Evolutionary conservation across 1,140 invertebrate genomes (phyloP).

Genomic region (Cataglyphis hispanica): DNA sequence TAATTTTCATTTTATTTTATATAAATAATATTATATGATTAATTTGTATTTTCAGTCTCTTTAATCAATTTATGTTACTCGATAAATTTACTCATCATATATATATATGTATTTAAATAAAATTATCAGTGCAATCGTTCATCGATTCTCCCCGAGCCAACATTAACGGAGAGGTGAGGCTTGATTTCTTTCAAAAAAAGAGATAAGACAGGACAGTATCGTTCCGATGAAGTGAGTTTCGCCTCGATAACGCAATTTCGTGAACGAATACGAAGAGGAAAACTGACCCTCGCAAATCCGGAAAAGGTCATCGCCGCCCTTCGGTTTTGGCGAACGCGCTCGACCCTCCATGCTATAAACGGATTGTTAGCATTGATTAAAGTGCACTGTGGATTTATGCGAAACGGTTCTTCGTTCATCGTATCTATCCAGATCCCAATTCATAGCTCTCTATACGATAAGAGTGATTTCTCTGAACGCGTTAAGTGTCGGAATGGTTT

Average conservation of each 20-base stretch:
- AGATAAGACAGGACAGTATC: constrained; percentile 1
- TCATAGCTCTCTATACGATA: constrained; percentile 3
- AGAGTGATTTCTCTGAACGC: constrained; percentile 34
- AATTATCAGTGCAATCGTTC: constrained; percentile 9
- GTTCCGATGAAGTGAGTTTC: constrained; percentile 33
- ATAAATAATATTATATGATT: constrained; percentile 22
- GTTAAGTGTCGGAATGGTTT: constrained; percentile 65
- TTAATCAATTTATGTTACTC: neutral
- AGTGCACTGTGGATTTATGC: constrained; percentile 65
- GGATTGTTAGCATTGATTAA: constrained; percentile 78
- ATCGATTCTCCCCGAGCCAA: constrained; percentile 8
- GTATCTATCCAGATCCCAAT: constrained; percentile 12
- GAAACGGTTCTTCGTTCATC: constrained; percentile 23
- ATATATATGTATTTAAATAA: neutral
- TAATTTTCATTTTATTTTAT: constrained; percentile 7
- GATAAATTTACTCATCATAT: constrained; percentile 13
- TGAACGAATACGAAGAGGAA: constrained; percentile 26
- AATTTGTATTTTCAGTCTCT: neutral
- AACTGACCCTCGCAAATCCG: constrained; percentile 70
- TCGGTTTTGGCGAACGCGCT: constrained; percentile 29
- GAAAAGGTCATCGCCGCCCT: constrained; percentile 61
- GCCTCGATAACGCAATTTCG: constrained; percentile 68
- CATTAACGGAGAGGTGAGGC: neutral
- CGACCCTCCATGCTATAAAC: constrained; percentile 73
- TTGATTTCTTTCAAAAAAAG: constrained; percentile 28